Evolutionary conservation across 2,113 vertebrate species (phyloP).

Genomic region (Halcyon senegalensis): DNA sequence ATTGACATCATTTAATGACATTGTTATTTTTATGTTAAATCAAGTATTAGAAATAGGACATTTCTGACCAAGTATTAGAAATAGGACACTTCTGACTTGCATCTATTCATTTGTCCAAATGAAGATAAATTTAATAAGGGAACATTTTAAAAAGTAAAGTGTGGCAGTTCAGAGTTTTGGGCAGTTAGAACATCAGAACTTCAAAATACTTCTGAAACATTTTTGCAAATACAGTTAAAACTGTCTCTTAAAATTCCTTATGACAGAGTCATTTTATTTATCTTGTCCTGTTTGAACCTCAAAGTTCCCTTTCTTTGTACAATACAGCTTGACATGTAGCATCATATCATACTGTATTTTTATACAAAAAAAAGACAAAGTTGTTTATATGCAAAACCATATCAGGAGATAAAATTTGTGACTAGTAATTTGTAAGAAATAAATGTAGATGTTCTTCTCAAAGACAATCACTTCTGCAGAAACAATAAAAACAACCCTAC

Average conservation of each 20-base stretch:
- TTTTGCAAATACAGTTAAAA: not conserved
- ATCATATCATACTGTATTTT: not conserved
- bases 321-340: not conserved
- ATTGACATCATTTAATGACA: not conserved
- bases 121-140: not conserved
- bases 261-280: not conserved
- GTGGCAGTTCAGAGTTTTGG: not conserved
- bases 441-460: conserved; percentile 25
- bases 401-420: conserved; percentile 21
- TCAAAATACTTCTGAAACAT: not conserved
- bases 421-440: conserved; percentile 20
- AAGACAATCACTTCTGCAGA: conserved; percentile 1
- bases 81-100: not conserved
- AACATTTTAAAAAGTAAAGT: not conserved
- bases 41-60: not conserved
- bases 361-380: not conserved
- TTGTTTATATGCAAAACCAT: conserved; percentile 36
- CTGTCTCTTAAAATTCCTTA: not conserved
- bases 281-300: not conserved
- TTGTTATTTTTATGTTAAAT: not conserved
- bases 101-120: not conserved
- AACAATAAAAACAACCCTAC: not conserved
- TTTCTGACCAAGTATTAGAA: not conserved
- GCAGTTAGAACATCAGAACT: not conserved
- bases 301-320: not conserved